These are phyloP conservation scores for Platysteira castanea DNA, from an alignment of 2,113 vertebrate species.

Conservation along the genomic window DNA sequence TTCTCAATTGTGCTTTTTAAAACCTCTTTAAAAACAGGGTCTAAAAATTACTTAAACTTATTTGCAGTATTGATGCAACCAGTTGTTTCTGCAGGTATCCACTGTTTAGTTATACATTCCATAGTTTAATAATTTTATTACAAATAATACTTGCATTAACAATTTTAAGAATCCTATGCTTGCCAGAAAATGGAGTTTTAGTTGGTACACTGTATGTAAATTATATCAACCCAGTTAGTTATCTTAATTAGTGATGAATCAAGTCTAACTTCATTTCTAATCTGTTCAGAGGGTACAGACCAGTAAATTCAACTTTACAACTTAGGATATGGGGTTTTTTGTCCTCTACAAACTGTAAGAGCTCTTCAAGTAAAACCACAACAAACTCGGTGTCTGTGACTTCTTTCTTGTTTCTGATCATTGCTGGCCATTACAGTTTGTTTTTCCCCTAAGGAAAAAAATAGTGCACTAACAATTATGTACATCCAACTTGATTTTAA, in stretches of 20 bases:
- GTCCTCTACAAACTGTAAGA: constrained; percentile 45
- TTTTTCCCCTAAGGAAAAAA: constrained; percentile 62
- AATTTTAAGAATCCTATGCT: constrained; percentile 34
- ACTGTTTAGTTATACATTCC: constrained; percentile 76
- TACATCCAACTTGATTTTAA: constrained; percentile 78
- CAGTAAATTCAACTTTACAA: constrained; percentile 47
- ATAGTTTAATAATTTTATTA: constrained; percentile 67
- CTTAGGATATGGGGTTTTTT: neutral
- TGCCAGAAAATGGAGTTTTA: constrained; percentile 47
- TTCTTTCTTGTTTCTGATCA: constrained; percentile 64
- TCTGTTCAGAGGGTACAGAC: constrained; percentile 61
- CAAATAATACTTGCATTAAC: constrained; percentile 60
- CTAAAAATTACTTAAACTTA: constrained; percentile 65
- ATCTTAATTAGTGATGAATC: constrained; percentile 55
- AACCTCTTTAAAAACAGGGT: constrained; percentile 57
- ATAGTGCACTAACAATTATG: constrained; percentile 77
- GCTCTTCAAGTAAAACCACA: constrained; percentile 67
- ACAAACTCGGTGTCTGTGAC: constrained; percentile 67
- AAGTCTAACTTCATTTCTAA: constrained; percentile 63
- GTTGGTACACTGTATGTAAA: constrained; percentile 65
- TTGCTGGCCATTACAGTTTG: constrained; percentile 64
- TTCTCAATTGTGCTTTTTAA: constrained; percentile 56
- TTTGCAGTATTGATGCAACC: constrained; percentile 67
- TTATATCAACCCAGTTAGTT: constrained; percentile 48
- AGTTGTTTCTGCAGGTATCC: constrained; percentile 61